Evolutionary conservation across 2,113 vertebrate genomes (phyloP), one percentile per base, ranked within the genome.

Genomic region (Empidonax traillii): DNA sequence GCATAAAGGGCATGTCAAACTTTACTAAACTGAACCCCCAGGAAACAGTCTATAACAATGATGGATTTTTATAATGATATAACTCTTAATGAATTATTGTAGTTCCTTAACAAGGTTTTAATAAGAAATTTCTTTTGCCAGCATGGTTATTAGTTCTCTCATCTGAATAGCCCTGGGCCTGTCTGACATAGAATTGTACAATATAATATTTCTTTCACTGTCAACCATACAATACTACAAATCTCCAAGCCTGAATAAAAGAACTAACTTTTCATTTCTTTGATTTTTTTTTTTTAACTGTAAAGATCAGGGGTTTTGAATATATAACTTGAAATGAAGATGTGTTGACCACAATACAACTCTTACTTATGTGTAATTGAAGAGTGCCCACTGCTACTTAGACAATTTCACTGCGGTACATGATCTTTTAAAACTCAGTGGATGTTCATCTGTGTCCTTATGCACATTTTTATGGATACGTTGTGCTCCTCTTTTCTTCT

Each of bases 41-140:
- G 74, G 79, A 97, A 96, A 91, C 87, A 83, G 89, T 91, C 89
- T 91, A 94, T 90, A 97, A 97, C 87, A 93, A 94, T 96, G 94
- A 96, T 96, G 79, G 82, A 94, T 97, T 97, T 98, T 98, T 97
- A 96, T 97, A 97, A 97, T 97, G 96, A 97, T 97, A 96, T 91
- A 96, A 96, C 89, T 85, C 73, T 97, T 98, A 98, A 98, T 97
- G 93, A 98, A 97, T 97, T 97, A 97, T 93, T 96, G 83, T 96
- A 96, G 69, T 97, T 93, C 80, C 75, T 97, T 97, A 97, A 96
- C 91, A 96, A 97, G 97, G 71, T 95, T 97, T 97, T 97, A 98
- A 97, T 96, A 97, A 97, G 95, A 79, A 95, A 94, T 96, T 97
- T 97, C 71, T 94, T 97, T 97, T 95, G 65, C 73, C 83, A 95